Evolutionary conservation across 2,888 invertebrate species (phyloP).

Genomic region (Hirtodrosophila histrioides): DNA sequence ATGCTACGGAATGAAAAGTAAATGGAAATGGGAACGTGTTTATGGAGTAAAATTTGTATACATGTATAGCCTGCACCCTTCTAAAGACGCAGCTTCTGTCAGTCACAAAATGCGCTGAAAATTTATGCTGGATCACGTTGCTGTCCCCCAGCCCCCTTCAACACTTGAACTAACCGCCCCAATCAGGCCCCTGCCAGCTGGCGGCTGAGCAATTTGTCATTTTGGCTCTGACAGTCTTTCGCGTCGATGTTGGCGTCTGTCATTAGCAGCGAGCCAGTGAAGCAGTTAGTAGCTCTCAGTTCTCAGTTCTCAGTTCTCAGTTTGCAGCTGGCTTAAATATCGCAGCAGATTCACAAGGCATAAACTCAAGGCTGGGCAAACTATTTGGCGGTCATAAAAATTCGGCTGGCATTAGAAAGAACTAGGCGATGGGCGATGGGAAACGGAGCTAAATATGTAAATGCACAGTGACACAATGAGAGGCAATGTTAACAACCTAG

Average conservation of each 20-base stretch:
- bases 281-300: not conserved
- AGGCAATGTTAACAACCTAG: not conserved
- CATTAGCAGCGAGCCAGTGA: slow-evolving; percentile 41
- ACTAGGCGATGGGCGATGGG: slow-evolving; percentile 12
- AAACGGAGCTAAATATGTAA: slow-evolving; percentile 20
- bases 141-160: slow-evolving; percentile 1
- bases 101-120: slow-evolving; percentile 26
- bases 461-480: slow-evolving; percentile 27
- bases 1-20: not conserved
- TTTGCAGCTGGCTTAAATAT: slow-evolving; percentile 3
- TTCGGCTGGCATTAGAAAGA: slow-evolving; percentile 39
- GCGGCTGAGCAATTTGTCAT: slow-evolving; percentile 50
- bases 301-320: slow-evolving; percentile 2
- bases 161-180: not conserved
- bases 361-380: slow-evolving; percentile 24
- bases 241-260: slow-evolving; percentile 36
- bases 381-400: slow-evolving; percentile 38
- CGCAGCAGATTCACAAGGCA: slow-evolving; percentile 19
- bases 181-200: slow-evolving; percentile 13
- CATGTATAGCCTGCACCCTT: not conserved
- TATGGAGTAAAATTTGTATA: too few relatives aligned
- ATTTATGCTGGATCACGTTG: slow-evolving; percentile 43
- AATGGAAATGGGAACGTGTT: too few relatives aligned
- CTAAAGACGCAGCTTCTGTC: slow-evolving; percentile 13
- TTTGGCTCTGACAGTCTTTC: slow-evolving; percentile 46